Evolutionary conservation across 2,113 vertebrate species (phyloP).

Genomic region (Felis chaus): DNA sequence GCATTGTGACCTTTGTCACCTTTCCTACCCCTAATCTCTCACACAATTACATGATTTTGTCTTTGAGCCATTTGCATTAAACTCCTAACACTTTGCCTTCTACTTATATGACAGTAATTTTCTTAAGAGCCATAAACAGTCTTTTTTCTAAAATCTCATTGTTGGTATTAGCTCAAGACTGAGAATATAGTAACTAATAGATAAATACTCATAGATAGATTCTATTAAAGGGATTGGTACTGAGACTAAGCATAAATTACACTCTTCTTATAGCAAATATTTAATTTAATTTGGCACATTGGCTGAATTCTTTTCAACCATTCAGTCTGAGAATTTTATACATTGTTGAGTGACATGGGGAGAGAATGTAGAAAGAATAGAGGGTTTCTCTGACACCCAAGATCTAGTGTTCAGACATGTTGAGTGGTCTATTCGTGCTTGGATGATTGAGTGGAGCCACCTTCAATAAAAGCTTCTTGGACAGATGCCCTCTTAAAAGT

Average conservation of each 20-base stretch:
- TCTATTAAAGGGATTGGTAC: neutral
- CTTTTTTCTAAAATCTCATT: slow-evolving; percentile 30
- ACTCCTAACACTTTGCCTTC: neutral
- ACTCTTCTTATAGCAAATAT: neutral
- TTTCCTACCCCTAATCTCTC: neutral
- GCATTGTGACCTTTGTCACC: neutral
- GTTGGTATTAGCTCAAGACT: neutral
- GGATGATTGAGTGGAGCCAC: neutral
- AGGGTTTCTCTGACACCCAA: neutral
- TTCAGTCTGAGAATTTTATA: neutral
- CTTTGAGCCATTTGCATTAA: slow-evolving; percentile 7
- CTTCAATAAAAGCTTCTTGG: neutral
- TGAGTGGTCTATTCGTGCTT: neutral
- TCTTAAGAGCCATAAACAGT: neutral
- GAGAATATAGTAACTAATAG: neutral
- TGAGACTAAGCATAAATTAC: neutral
- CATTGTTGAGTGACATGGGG: neutral
- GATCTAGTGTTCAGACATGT: neutral
- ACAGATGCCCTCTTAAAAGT: neutral
- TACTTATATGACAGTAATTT: slow-evolving; percentile 39
- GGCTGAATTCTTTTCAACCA: neutral
- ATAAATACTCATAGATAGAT: slow-evolving; percentile 2
- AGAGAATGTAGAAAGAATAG: neutral
- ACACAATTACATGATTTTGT: neutral
- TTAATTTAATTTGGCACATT: neutral